Evolutionary conservation across 2,888 invertebrate species (phyloP), one percentile per base, ranked within the genome.

Genomic region (Corythucha ciliata): DNA sequence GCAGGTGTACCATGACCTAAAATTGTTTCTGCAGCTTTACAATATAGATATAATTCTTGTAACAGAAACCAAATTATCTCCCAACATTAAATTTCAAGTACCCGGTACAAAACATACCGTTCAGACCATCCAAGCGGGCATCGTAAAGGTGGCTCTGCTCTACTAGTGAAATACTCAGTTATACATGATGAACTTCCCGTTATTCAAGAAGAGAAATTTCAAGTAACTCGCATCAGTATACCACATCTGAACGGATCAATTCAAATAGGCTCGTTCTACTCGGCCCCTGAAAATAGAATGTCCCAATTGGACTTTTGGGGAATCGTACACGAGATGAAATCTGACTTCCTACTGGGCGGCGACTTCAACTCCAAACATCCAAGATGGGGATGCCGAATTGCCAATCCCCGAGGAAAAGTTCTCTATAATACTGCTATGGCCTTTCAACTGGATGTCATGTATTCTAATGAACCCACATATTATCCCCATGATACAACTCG

Each of bases 191-290:
- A 36, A n/a, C 36, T 36, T 21, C 36, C 36, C 10, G 18, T 18
- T n/a, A 36, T 36, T 20, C 36, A 36, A n/a, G 36, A 36, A 36
- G 21, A 36, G 18, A 21, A 36, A 36, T 36, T 36, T 36, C 36
- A 36, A n/a, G 36, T 36, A 21, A 21, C 36, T n/a, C 12, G 36
- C 18, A 36, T 36, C 14, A 18, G 21, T 10, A 18, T 36, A 7
- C 36, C 21, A 18, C 18, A 10, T 21, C n/a, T 44, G 12, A 44
- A 44, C 16, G 26, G 18, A 27, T 10, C 24, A 24, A 24, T 24
- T 29, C 29, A 44, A 16, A 26, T 44, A n/a, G 44, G 25, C 25
- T 44, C 44, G 14, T 44, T 44, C 21, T 44, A 44, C 32, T 44
- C 44, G 12, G 44, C 44, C 25, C 26, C 26, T 20, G 14, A 24